phyloP scores from a whole-genome alignment of 2,888 invertebrate species.

The Drosophila fungiperda region DNA sequence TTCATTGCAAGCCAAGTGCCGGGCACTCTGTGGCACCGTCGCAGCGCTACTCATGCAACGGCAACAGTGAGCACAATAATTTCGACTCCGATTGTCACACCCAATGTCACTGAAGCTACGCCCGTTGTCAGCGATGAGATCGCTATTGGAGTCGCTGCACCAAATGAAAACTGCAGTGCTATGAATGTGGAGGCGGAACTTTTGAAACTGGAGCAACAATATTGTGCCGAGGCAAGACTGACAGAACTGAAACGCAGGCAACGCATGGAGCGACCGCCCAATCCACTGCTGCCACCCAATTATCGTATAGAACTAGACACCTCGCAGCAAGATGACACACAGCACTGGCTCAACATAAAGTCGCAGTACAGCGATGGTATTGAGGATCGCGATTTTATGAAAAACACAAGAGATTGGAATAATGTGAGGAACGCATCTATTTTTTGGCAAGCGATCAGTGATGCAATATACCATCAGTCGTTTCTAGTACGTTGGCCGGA shows the following conservation, averaged over 20 bases:
- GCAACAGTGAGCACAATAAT: slow-evolving; percentile 24
- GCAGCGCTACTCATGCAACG: slow-evolving; percentile 22
- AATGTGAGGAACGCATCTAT: slow-evolving; percentile 53
- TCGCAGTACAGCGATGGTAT: slow-evolving; percentile 75
- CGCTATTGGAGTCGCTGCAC: neutral
- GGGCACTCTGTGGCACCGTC: slow-evolving; percentile 84
- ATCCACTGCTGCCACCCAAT: slow-evolving; percentile 46
- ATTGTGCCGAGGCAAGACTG: slow-evolving; percentile 75
- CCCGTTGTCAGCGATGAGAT: slow-evolving; percentile 19
- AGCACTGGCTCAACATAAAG: slow-evolving; percentile 80
- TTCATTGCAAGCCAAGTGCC: slow-evolving; percentile 86
- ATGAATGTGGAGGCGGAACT: slow-evolving; percentile 82
- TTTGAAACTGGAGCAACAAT: slow-evolving; percentile 77
- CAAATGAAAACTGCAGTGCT: slow-evolving; percentile 61
- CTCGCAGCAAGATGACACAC: slow-evolving; percentile 42
- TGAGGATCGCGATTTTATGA: slow-evolving; percentile 23
- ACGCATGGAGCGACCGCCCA: slow-evolving; percentile 50
- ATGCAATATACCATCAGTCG: slow-evolving; percentile 67
- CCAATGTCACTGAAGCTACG: slow-evolving; percentile 42
- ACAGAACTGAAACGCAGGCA: slow-evolving; percentile 57
- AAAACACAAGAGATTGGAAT: slow-evolving; percentile 31
- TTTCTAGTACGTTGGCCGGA: slow-evolving; percentile 68
- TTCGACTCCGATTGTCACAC: slow-evolving; percentile 27
- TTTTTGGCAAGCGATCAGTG: slow-evolving; percentile 78
- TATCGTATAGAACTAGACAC: slow-evolving; percentile 32